Evolutionary conservation across 2,797 vertebrate genomes (phyloP), one percentile per base, ranked within the genome.

Genomic region (Anableps anableps): DNA sequence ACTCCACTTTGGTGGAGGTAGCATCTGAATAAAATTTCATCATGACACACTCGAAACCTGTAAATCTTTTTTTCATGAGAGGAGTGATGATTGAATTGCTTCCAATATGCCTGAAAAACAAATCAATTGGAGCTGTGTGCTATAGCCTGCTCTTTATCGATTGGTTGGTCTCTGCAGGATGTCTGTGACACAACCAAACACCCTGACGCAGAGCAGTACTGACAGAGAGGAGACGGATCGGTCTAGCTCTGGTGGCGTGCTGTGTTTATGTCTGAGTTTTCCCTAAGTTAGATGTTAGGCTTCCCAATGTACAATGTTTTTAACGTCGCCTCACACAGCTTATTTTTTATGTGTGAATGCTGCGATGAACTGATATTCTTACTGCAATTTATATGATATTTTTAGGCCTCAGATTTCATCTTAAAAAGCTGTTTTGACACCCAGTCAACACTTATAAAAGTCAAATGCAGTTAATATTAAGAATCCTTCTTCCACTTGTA

Each of bases 121-220:
- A 80, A 87, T 90, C 82, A 87, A 51, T 85, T 41, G 1, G 62
- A 77, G 41, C 83, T 86, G 78, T 84, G 72, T 84, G 71, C 74
- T 88, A 58, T 80, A 88, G 87, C 85, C 78, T 84, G 88, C 75
- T 80, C 71, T 80, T 77, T 89, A 91, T 92, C 78, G 90, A 93
- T 80, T 77, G 34, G 75, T 60, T 66, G 50, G 76, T 83, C 50
- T 87, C 86, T 0, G 48, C 83, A 82, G 83, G 83, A 88, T 84
- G 55, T 82, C 75, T 48, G 78, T 83, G 79, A 89, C 86, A 81
- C 55, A 36, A 66, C 64, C 79, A 73, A 84, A 84, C 81, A 77
- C 38, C 73, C 72, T 87, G 82, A 92, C 58, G 72, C 75, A 89
- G 76, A 91, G 80, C 72, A 75, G 82, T 83, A 77, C 76, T 81